Percentiles rank a stretch among this genome's conserved stretches.
Evolutionary conservation across 2,888 invertebrate genomes (phyloP).

Genomic region (Lasioglossum calceatum): DNA sequence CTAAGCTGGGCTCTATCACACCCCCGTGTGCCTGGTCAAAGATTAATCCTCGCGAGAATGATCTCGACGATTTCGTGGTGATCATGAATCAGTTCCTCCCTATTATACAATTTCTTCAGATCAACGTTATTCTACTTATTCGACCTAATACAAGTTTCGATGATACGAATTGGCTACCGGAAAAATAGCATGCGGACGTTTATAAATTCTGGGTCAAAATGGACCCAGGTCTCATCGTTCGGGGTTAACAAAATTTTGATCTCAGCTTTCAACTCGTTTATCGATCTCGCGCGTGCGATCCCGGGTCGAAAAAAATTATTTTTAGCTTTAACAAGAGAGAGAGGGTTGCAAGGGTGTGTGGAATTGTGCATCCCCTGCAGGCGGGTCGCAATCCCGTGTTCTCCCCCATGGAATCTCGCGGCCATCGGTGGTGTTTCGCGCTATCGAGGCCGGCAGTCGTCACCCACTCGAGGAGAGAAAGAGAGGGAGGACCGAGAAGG

Average conservation of each 20-base stretch:
- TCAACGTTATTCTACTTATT: background rate
- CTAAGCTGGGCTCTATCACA: background rate
- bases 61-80: background rate
- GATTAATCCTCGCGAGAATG: background rate
- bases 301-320: background rate
- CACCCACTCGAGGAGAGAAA: background rate
- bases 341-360: background rate
- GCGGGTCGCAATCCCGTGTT: background rate
- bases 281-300: background rate
- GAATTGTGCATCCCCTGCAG: background rate
- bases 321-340: background rate
- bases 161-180: no score
- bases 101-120: background rate
- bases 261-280: background rate
- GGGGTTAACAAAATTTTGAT: no score
- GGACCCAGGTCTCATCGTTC: no score
- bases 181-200: no score
- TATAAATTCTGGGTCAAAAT: no score
- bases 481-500: conserved; percentile 1
- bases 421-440: background rate
- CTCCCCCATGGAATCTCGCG: background rate
- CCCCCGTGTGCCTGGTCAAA: background rate
- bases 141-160: no score
- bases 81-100: background rate
- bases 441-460: background rate